Conservation (phyloP, 2,797 vertebrate species). For the Melanotaenia pygmaea region DNA sequence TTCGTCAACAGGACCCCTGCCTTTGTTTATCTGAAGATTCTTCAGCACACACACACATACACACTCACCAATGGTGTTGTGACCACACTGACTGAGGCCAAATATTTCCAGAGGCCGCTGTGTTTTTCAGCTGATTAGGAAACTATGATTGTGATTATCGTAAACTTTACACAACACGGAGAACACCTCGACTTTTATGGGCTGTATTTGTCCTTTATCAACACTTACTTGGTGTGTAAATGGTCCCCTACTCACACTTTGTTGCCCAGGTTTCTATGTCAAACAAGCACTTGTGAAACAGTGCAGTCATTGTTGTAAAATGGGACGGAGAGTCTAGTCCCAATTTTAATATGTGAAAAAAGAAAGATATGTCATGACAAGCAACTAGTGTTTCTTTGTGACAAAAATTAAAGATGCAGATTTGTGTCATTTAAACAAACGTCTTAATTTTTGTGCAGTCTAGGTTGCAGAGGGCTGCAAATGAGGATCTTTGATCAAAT, state of each 20-base stretch:
- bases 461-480: not conserved
- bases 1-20: conserved; percentile 71
- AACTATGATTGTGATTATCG: conserved; percentile 75
- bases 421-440: not conserved
- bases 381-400: not conserved
- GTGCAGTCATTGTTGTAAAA: conserved; percentile 3
- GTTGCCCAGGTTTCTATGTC: conserved; percentile 62
- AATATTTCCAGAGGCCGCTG: conserved; percentile 65
- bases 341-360: conserved; percentile 7
- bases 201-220: conserved; percentile 71
- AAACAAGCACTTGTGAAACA: conserved; percentile 19
- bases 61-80: conserved; percentile 42
- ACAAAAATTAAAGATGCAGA: not conserved
- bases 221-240: conserved; percentile 63
- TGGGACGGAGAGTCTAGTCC: conserved; percentile 7
- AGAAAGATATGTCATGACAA: not conserved
- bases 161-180: conserved; percentile 70
- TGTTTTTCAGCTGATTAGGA: conserved; percentile 67
- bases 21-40: conserved; percentile 69
- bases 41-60: conserved; percentile 35
- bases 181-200: conserved; percentile 79
- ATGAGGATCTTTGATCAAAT: not conserved
- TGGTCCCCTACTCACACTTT: conserved; percentile 45
- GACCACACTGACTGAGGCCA: conserved; percentile 46
- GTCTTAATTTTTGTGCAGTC: not conserved